Evolutionary conservation across 2,888 invertebrate genomes (phyloP).

Genomic region (Mechanitis messenoides): DNA sequence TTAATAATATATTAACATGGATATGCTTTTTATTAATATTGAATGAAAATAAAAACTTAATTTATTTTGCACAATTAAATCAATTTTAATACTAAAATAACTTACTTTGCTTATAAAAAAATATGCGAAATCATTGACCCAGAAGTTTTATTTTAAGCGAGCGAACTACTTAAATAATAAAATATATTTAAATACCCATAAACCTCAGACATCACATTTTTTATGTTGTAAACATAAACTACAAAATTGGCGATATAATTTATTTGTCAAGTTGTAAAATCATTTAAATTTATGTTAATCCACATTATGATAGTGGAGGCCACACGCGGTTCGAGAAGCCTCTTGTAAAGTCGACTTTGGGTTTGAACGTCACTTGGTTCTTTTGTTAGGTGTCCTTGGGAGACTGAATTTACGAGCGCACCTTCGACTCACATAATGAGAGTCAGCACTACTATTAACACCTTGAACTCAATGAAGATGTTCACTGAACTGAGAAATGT

Average conservation of each 20-base stretch:
- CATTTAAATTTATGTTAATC: conserved; percentile 38
- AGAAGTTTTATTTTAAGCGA: conserved; percentile 16
- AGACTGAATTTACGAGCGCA: conserved; percentile 68
- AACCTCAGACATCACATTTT: conserved; percentile 27
- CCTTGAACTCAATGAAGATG: conserved; percentile 66
- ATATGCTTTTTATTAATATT: conserved; percentile 32
- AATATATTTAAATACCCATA: conserved; percentile 25
- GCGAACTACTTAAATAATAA: conserved; percentile 23
- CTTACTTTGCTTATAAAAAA: not conserved
- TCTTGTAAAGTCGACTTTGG: conserved; percentile 73
- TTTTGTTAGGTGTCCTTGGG: conserved; percentile 65
- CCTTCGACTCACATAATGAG: conserved; percentile 56
- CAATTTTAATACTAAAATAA: not conserved
- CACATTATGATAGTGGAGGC: conserved; percentile 44
- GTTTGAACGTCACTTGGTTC: conserved; percentile 64
- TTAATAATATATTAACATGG: conserved; percentile 45
- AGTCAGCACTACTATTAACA: conserved; percentile 70
- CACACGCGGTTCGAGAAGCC: conserved; percentile 71
- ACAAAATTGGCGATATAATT: conserved; percentile 28
- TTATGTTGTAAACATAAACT: conserved; percentile 24
- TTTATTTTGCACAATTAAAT: conserved; percentile 6
- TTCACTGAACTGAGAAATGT: conserved; percentile 29
- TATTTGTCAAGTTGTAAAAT: conserved; percentile 27
- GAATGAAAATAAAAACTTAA: conserved; percentile 1
- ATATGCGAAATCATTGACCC: not conserved